Percentiles rank a stretch among this genome's conserved stretches.
phyloP scores from a whole-genome alignment of 1,140 invertebrate genomes.

The Plutomurus gul region DNA sequence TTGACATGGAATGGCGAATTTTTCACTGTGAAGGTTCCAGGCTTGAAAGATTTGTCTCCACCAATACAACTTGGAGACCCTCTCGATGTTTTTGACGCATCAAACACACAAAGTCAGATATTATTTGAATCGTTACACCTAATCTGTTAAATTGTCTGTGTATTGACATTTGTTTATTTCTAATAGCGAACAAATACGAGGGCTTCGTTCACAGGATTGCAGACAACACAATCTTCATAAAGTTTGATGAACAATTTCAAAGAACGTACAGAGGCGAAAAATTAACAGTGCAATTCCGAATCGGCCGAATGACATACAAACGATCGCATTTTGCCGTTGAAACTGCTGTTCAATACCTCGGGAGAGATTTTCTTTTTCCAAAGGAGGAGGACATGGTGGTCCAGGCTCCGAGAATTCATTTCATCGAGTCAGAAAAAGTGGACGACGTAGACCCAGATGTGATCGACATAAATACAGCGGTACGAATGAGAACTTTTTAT shows the following conservation, averaged over 20 bases:
- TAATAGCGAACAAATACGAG: constrained; percentile 65
- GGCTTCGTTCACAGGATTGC: constrained; percentile 77
- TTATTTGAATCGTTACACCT: constrained; percentile 38
- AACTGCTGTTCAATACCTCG: constrained; percentile 62
- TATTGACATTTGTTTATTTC: constrained; percentile 39
- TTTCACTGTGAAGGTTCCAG: constrained; percentile 74
- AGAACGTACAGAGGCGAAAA: constrained; percentile 69
- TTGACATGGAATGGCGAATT: constrained; percentile 70
- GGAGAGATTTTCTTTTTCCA: constrained; percentile 71
- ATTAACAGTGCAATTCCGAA: constrained; percentile 65
- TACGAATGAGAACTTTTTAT: too few species aligned
- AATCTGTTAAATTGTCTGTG: not conserved
- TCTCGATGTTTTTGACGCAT: constrained; percentile 61
- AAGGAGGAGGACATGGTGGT: constrained; percentile 55
- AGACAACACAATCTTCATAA: constrained; percentile 65
- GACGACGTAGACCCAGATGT: not conserved
- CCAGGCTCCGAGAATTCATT: constrained; percentile 62
- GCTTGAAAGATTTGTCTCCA: constrained; percentile 80
- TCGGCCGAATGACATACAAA: constrained; percentile 63
- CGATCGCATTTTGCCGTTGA: constrained; percentile 71
- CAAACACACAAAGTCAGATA: not conserved
- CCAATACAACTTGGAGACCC: constrained; percentile 80
- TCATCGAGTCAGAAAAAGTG: constrained; percentile 59
- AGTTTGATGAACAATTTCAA: constrained; percentile 75
- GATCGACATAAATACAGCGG: not conserved